A percentile compares a stretch with the other conserved stretches of the same genome.
phyloP scores from a whole-genome alignment of 64 coral and sea anemone species.

The Montipora sp. region DNA sequence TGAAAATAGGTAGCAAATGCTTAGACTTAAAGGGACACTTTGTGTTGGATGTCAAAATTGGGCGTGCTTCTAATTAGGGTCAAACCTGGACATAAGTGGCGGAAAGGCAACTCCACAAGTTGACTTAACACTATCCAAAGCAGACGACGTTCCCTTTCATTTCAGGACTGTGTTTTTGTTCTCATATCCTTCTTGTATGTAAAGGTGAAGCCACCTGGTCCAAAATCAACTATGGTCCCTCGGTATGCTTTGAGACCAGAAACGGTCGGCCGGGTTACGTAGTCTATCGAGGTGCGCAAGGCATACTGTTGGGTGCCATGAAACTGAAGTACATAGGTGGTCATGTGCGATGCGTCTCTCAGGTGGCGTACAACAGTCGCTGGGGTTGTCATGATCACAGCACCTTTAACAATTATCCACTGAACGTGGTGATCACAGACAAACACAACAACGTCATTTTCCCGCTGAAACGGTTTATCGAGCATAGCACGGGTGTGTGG shows the following conservation, averaged over 20 bases:
- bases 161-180: no score
- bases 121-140: no score
- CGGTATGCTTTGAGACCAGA: conserved; percentile 57
- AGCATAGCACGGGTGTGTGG: conserved; percentile 24
- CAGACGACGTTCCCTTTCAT: no score
- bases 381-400: conserved; percentile 72
- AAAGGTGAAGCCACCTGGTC: neutral
- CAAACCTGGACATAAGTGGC: no score
- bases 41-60: no score
- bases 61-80: no score
- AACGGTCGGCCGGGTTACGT: conserved; percentile 53
- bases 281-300: conserved; percentile 20
- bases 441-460: conserved; percentile 55
- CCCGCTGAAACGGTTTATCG: conserved; percentile 31
- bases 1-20: no score
- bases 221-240: neutral
- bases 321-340: conserved; percentile 54
- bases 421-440: conserved; percentile 67
- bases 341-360: conserved; percentile 43
- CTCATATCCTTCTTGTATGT: no score
- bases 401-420: conserved; percentile 9
- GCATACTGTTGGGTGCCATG: conserved; percentile 43
- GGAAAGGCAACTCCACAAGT: no score
- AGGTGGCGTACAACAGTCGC: conserved; percentile 57
- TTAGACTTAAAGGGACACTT: no score